These are phyloP conservation scores for Leptinotarsa lineolata DNA, from an alignment of 1,140 invertebrate genomes.

Conservation along the genomic window DNA sequence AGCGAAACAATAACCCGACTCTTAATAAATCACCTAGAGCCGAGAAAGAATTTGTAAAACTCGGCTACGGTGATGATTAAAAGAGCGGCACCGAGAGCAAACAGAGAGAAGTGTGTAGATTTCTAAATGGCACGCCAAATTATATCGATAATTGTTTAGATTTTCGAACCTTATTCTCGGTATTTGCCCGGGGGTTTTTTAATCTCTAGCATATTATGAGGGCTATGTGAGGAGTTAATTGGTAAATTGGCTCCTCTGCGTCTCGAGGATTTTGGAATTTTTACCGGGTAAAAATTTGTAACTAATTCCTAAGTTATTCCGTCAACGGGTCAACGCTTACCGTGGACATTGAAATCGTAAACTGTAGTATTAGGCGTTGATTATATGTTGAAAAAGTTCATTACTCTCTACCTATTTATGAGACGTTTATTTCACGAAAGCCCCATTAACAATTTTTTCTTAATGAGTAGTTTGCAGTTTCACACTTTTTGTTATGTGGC, in stretches of 20 bases:
- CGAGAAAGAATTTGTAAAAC: slow-evolving; percentile 33
- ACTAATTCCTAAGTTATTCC: not conserved
- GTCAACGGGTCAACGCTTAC: no score
- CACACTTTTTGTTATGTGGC: no score
- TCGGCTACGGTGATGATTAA: slow-evolving; percentile 29
- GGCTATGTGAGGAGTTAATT: no score
- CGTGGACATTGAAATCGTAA: no score
- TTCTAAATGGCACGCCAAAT: slow-evolving; percentile 21
- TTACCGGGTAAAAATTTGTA: not conserved
- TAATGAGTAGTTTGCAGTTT: no score
- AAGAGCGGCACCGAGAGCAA: slow-evolving; percentile 25
- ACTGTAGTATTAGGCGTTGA: no score
- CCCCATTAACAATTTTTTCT: no score
- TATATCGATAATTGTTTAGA: slow-evolving; percentile 9
- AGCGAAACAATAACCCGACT: slow-evolving; percentile 38
- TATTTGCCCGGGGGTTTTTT: not conserved
- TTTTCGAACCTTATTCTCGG: not conserved
- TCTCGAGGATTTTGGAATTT: not conserved
- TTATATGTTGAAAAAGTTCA: no score
- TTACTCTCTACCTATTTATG: no score
- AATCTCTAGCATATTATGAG: not conserved
- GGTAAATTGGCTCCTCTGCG: not conserved
- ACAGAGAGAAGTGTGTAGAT: slow-evolving; percentile 19
- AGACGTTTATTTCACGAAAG: no score
- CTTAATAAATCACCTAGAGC: slow-evolving; percentile 39